Percentiles rank a stretch among this genome's conserved stretches.
Conservation (phyloP, 2,113 vertebrate species). For the Solea solea region DNA sequence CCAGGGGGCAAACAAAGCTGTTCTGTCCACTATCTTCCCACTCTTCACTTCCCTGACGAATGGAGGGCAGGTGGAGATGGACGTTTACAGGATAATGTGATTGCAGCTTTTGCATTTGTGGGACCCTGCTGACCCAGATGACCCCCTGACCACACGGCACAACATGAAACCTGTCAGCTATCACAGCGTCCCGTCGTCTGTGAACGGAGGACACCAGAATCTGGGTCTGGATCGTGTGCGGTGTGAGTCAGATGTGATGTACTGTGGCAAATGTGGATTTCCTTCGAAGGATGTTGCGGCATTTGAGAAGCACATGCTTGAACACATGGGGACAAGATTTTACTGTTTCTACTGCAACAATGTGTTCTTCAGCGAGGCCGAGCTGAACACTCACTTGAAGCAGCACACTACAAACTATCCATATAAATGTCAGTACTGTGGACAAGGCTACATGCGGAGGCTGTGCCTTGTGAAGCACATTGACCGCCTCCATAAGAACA, state of each 20-base stretch:
- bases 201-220: conserved; percentile 35
- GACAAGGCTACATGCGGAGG: conserved; percentile 90
- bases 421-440: conserved; percentile 89
- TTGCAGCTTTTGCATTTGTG: neutral
- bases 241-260: conserved; percentile 38
- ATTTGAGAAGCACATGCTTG: conserved; percentile 60
- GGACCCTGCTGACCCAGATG: conserved; percentile 36
- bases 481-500: conserved; percentile 82
- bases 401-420: conserved; percentile 88
- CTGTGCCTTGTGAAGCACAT: conserved; percentile 93
- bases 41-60: neutral
- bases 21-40: neutral
- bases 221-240: conserved; percentile 28
- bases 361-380: conserved; percentile 88
- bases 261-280: conserved; percentile 71
- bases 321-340: conserved; percentile 58
- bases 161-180: conserved; percentile 69
- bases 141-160: conserved; percentile 15
- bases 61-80: conserved; percentile 29
- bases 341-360: conserved; percentile 82
- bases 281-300: conserved; percentile 12
- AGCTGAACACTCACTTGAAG: conserved; percentile 89
- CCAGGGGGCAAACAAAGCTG: conserved; percentile 4
- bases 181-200: conserved; percentile 40
- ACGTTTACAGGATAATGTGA: conserved; percentile 6